Evolutionary conservation across 2,113 vertebrate species (phyloP).

Genomic region (Amblyopsis rosae): DNA sequence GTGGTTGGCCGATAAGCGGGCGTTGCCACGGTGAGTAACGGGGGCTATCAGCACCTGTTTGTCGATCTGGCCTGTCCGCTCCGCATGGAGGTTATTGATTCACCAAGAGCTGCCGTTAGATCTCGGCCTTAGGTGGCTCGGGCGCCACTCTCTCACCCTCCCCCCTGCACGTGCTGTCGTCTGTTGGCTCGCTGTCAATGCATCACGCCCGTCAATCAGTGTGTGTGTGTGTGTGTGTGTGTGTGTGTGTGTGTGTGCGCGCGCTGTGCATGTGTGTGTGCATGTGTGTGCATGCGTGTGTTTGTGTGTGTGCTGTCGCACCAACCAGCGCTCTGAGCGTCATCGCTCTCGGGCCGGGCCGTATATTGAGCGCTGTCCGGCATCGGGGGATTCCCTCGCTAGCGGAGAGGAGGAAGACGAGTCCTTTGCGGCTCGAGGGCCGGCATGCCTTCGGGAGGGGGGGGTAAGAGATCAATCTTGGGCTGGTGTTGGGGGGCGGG

Average conservation of each 20-base stretch:
- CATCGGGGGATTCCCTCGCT: slow-evolving; percentile 69
- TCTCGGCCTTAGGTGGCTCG: slow-evolving; percentile 86
- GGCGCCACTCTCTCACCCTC: slow-evolving; percentile 34
- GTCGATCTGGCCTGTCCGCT: slow-evolving; percentile 95
- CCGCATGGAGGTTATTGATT: slow-evolving; percentile 99
- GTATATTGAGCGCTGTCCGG: slow-evolving; percentile 68
- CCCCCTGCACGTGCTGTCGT: slow-evolving; percentile 13
- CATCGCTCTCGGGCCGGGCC: slow-evolving; percentile 60
- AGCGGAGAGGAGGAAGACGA: slow-evolving; percentile 38
- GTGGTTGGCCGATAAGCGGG: slow-evolving; percentile 88
- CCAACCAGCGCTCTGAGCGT: slow-evolving; percentile 19
- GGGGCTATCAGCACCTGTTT: slow-evolving; percentile 92
- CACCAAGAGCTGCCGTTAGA: slow-evolving; percentile 98
- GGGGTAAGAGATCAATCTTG: slow-evolving; percentile 57
- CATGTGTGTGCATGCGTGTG: slow-evolving; percentile 14
- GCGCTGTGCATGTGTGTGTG: slow-evolving; percentile 9
- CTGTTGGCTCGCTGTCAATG: slow-evolving; percentile 76
- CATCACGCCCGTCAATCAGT: slow-evolving; percentile 78
- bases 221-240: slow-evolving; percentile 17
- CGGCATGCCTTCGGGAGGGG: slow-evolving; percentile 17
- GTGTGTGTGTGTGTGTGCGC: slow-evolving; percentile 13
- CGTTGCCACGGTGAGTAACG: slow-evolving; percentile 94
- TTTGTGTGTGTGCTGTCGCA: slow-evolving; percentile 15
- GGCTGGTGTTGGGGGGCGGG: background rate
- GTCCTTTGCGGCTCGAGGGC: slow-evolving; percentile 35